A percentile compares a stretch with the other conserved stretches of the same genome.
Conservation (phyloP, 2,797 vertebrate species). For the Martes flavigula region DNA sequence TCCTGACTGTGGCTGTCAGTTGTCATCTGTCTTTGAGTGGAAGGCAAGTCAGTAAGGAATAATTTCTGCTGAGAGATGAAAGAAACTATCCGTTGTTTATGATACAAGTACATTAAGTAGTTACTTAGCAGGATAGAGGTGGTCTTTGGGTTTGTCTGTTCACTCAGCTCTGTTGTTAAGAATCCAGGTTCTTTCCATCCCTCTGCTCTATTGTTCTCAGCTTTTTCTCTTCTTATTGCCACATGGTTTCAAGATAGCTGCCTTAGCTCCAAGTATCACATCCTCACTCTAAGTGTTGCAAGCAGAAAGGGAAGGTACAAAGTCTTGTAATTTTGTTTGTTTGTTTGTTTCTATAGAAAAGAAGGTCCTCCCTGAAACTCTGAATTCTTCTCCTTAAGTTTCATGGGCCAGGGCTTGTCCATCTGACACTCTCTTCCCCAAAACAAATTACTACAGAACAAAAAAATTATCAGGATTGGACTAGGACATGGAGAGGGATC, state of each 20-base stretch:
- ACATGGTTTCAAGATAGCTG: not conserved
- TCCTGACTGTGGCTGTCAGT: not conserved
- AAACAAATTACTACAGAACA: not conserved
- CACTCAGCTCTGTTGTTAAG: not conserved
- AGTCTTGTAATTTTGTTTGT: not conserved
- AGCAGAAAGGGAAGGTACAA: not conserved
- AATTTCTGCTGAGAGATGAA: not conserved
- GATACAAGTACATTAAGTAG: not conserved
- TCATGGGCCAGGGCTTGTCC: not conserved
- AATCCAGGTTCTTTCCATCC: not conserved
- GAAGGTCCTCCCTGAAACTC: not conserved
- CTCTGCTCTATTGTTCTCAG: not conserved
- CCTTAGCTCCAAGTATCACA: not conserved
- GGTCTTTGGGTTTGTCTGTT: not conserved
- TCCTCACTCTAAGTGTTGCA: not conserved
- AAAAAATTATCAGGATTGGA: not conserved
- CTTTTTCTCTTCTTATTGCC: not conserved
- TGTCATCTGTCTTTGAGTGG: conserved; percentile 34
- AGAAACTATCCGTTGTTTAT: not conserved
- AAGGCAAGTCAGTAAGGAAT: not conserved
- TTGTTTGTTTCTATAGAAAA: not conserved
- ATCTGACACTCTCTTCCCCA: not conserved
- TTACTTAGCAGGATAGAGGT: not conserved
- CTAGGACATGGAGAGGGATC: not conserved
- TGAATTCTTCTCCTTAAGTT: not conserved